These are phyloP conservation scores for Hippocampus guttulatus DNA, from an alignment of 2,113 vertebrate genomes.

Conservation along the genomic window DNA sequence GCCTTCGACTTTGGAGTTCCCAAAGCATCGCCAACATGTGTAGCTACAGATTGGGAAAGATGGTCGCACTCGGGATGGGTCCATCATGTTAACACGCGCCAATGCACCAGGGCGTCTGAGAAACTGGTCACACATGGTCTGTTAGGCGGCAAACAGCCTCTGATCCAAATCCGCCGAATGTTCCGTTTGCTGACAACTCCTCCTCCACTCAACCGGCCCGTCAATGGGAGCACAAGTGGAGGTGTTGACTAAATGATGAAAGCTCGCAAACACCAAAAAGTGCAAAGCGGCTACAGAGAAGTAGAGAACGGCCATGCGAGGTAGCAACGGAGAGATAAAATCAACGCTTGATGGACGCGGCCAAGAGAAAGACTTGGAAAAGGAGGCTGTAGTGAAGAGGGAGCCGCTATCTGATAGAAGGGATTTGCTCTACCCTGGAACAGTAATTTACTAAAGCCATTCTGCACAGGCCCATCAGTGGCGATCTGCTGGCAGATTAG, in stretches of 20 bases:
- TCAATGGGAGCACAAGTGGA: constrained; percentile 18
- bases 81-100: constrained; percentile 45
- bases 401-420: constrained; percentile 64
- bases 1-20: no score
- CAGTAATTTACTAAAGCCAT: constrained; percentile 73
- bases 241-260: constrained; percentile 13
- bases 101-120: constrained; percentile 6
- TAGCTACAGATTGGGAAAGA: constrained; percentile 37
- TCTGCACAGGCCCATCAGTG: constrained; percentile 69
- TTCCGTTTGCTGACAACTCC: constrained; percentile 28
- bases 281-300: constrained; percentile 12
- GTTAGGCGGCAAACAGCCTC: constrained; percentile 15
- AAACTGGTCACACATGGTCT: constrained; percentile 9
- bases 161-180: constrained; percentile 23
- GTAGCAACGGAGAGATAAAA: constrained; percentile 49
- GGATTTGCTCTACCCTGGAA: constrained; percentile 70
- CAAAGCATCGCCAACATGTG: background rate
- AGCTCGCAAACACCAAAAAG: background rate
- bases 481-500: constrained; percentile 70
- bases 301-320: constrained; percentile 14
- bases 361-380: constrained; percentile 48
- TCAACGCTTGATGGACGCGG: constrained; percentile 49
- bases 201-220: constrained; percentile 21
- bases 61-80: constrained; percentile 47
- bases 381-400: constrained; percentile 46